Percentiles rank a stretch among this genome's conserved stretches.
Conservation (phyloP, 2,797 vertebrate genomes). For the Macropodus opercularis region DNA sequence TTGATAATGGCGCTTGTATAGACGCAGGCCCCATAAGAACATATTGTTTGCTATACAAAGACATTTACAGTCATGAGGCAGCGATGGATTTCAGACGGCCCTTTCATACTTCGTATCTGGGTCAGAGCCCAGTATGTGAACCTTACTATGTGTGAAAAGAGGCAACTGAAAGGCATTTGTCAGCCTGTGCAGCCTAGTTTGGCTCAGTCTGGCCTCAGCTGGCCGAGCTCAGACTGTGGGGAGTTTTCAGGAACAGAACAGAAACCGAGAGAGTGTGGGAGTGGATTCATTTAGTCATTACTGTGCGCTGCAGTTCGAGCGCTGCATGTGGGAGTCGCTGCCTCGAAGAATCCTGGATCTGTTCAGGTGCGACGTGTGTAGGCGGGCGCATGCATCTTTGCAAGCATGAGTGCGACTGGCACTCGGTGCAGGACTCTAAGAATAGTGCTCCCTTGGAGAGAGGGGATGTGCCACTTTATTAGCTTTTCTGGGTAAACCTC, state of each 20-base stretch:
- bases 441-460: slow-evolving; percentile 64
- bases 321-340: neutral
- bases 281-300: slow-evolving; percentile 26
- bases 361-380: slow-evolving; percentile 11
- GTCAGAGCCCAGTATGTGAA: slow-evolving; percentile 45
- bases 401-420: slow-evolving; percentile 29
- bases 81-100: slow-evolving; percentile 55
- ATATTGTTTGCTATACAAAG: neutral
- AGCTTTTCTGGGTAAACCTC: slow-evolving; percentile 52
- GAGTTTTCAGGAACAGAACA: slow-evolving; percentile 27
- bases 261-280: slow-evolving; percentile 41
- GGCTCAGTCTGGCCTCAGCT: slow-evolving; percentile 34
- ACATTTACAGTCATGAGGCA: slow-evolving; percentile 29
- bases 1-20: slow-evolving; percentile 28
- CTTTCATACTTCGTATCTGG: slow-evolving; percentile 40
- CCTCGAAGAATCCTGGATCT: neutral
- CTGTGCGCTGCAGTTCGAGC: neutral
- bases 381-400: slow-evolving; percentile 24
- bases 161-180: slow-evolving; percentile 51
- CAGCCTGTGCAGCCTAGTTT: slow-evolving; percentile 51
- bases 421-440: slow-evolving; percentile 60
- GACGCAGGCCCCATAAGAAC: slow-evolving; percentile 17
- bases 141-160: slow-evolving; percentile 38
- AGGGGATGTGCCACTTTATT: slow-evolving; percentile 66
- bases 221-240: slow-evolving; percentile 20